Evolutionary conservation across 2,113 vertebrate genomes (phyloP).

Genomic region (Lamprologus tigripictilis): DNA sequence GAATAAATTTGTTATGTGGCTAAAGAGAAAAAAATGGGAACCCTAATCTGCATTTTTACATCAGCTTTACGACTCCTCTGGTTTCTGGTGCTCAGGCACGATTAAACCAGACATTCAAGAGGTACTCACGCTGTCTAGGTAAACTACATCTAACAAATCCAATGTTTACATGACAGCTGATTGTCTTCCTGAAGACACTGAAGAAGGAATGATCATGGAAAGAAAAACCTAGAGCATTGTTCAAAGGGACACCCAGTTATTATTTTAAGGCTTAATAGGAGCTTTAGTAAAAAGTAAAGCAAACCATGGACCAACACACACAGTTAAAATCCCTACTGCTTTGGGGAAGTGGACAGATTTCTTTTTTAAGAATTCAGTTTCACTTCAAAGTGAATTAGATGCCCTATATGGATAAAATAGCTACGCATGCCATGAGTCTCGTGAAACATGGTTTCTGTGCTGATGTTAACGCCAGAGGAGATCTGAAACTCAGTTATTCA

Average conservation of each 20-base stretch:
- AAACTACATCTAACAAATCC: background rate
- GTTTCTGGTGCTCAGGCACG: background rate
- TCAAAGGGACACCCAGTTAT: background rate
- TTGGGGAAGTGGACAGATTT: background rate
- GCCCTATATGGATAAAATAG: background rate
- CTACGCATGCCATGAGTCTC: background rate
- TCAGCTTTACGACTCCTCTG: background rate
- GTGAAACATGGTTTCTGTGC: background rate
- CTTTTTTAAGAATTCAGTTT: background rate
- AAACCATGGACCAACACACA: background rate
- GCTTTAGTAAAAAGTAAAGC: background rate
- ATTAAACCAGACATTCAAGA: background rate
- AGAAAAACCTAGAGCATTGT: background rate
- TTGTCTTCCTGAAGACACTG: background rate
- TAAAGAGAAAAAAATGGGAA: background rate
- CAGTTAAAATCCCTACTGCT: background rate
- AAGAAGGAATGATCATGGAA: background rate
- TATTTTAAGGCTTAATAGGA: background rate
- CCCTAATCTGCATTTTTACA: background rate
- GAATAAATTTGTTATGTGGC: background rate
- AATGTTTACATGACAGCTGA: background rate
- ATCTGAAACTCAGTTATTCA: background rate
- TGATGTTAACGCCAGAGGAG: background rate
- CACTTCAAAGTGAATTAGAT: background rate
- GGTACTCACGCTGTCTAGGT: rapidly evolving